Evolutionary conservation across 2,113 vertebrate genomes (phyloP).

Genomic region (Sigmodon hispidus): DNA sequence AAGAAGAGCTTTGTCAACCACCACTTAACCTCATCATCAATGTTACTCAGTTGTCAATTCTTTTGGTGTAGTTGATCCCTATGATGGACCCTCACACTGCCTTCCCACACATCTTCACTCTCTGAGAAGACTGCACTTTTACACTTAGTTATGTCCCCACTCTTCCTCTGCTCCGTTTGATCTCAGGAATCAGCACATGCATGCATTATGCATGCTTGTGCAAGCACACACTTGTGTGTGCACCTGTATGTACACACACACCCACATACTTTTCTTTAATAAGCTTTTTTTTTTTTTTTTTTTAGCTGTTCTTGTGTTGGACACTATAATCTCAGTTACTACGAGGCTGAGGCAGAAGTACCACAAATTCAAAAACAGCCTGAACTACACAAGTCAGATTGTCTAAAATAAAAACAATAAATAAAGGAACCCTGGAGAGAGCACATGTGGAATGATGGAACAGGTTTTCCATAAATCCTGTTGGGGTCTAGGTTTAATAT

Average conservation of each 20-base stretch:
- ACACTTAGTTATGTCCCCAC: neutral
- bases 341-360: neutral
- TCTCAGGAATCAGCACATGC: neutral
- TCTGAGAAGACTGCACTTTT: neutral
- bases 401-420: neutral
- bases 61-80: neutral
- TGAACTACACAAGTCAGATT: neutral
- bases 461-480: neutral
- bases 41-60: neutral
- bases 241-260: too few species aligned
- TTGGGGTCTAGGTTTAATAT: neutral
- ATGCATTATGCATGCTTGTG: neutral
- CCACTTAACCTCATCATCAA: neutral
- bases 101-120: neutral
- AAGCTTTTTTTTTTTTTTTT: neutral
- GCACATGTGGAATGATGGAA: neutral
- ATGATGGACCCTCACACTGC: accelerated
- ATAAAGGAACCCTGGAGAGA: neutral
- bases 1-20: neutral
- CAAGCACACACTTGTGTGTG: neutral
- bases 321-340: neutral
- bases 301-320: neutral
- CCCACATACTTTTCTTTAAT: neutral
- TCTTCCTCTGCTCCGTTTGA: neutral
- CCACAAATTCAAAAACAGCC: neutral